Evolutionary conservation across 2,888 invertebrate genomes (phyloP).

Genomic region (Platypus cylindrus): DNA sequence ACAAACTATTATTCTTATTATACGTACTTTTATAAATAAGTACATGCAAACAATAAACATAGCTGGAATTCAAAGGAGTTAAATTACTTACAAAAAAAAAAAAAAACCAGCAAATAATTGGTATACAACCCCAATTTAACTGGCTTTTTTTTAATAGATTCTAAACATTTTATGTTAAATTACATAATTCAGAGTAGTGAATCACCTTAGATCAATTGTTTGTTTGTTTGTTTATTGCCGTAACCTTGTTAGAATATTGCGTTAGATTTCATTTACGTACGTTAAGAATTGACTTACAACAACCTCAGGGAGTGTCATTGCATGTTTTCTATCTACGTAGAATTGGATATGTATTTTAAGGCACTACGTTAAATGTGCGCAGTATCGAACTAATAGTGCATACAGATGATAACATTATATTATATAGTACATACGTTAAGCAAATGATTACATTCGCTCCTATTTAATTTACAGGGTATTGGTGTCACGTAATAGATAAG

Average conservation of each 20-base stretch:
- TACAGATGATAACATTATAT: too few species aligned
- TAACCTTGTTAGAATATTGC: constrained; percentile 1
- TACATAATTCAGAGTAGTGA: constrained; percentile 6
- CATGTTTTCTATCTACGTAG: too few species aligned
- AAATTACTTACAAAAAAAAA: constrained; percentile 2
- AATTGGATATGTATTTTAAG: too few species aligned
- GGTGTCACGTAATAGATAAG: constrained; percentile 7
- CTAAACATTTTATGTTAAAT: too few species aligned
- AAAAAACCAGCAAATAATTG: background rate
- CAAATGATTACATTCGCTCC: constrained; percentile 1
- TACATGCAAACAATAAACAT: constrained; percentile 5
- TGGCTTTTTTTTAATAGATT: too few species aligned
- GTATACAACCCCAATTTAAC: background rate
- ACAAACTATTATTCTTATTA: constrained; percentile 8
- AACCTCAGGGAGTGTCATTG: too few species aligned
- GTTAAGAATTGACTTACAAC: too few species aligned
- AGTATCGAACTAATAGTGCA: too few species aligned
- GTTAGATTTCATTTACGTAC: too few species aligned
- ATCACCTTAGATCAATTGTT: constrained; percentile 5
- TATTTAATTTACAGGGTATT: constrained; percentile 5
- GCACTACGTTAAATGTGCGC: too few species aligned
- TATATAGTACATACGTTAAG: background rate
- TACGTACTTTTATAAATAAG: constrained; percentile 11
- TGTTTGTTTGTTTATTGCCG: constrained; percentile 6
- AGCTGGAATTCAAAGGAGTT: constrained; percentile 6